Base-by-base conservation (phyloP, 2,113 vertebrate genomes). In the Nibea coibor region DNA sequence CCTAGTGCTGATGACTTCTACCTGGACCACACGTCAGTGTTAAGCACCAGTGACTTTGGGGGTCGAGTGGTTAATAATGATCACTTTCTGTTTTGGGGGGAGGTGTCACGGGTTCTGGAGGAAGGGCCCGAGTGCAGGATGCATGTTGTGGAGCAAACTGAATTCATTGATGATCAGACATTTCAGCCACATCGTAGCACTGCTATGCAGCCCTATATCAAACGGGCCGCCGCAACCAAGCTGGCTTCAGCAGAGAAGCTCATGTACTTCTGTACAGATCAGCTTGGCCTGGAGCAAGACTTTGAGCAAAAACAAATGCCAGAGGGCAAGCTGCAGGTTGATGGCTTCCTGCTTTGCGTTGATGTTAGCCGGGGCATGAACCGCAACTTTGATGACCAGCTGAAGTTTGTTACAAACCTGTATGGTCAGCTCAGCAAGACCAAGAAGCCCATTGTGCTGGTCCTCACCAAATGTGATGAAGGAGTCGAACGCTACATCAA, bases 291-390 rank as follows among this genome's bases (percentile, higher is more conserved):
- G 91, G 98, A 99, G 82, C 98, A 99, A 93, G 98, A 99, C 95
- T 99, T 99, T 84, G 98, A 99, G 89, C 98, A 99, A 89, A 99
- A 99, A 75, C 98, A 99, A 92, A 99, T 99, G 98, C 97, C 98
- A 0, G 98, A 99, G 10, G 98, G 98, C 6, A 99, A 99, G 87
- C 93, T 99, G 56, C 95, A 97, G 85, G 94, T 99, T 0, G 98
- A 99, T 14, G 98, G 98, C 6, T 99, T 99, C 86, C 92, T 99
- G 4, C 96, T 99, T 0, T 98, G 98, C 59, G 91, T 99, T 0
- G 98, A 99, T 14, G 98, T 99, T 7, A 99, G 98, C 92, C 91
- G 97, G 54, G 98, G 97, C 8, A 99, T 99, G 98, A 99, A 99
- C 88, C 94, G 98, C 78, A 99, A 96, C 93, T 99, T 99, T 81